phyloP scores from a whole-genome alignment of 2,888 invertebrate species.

The Agrotis ipsilon region DNA sequence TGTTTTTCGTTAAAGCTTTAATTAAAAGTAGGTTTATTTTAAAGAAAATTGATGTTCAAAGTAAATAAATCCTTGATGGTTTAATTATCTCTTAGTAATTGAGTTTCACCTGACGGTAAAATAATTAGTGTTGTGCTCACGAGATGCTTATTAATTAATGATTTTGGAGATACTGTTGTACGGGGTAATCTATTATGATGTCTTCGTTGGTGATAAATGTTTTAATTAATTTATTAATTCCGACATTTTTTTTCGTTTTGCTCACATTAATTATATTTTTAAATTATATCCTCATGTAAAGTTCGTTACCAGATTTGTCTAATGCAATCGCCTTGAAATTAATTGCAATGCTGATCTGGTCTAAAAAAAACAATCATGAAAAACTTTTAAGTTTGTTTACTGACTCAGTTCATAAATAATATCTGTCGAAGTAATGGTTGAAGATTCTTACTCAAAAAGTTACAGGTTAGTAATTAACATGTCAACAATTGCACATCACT shows the following conservation, averaged over 20 bases:
- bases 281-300: constrained; percentile 43
- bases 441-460: constrained; percentile 11
- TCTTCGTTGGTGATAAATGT: constrained; percentile 56
- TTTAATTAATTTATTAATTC: constrained; percentile 49
- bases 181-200: constrained; percentile 65
- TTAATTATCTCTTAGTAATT: constrained; percentile 90
- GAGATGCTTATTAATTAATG: constrained; percentile 75
- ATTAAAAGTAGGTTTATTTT: constrained; percentile 90
- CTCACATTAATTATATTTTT: constrained; percentile 46
- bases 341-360: constrained; percentile 22
- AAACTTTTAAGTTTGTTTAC: constrained; percentile 24
- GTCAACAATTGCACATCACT: constrained; percentile 34
- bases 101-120: constrained; percentile 88
- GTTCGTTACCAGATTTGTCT: constrained; percentile 49
- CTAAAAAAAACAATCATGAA: constrained; percentile 2
- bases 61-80: constrained; percentile 90
- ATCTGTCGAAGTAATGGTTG: background rate
- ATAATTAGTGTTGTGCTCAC: constrained; percentile 79
- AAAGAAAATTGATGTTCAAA: constrained; percentile 90
- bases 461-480: constrained; percentile 7
- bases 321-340: constrained; percentile 47
- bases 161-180: constrained; percentile 68
- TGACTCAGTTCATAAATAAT: background rate
- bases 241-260: constrained; percentile 49
- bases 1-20: constrained; percentile 90